These are phyloP conservation scores for Cercopithecus mona DNA, from an alignment of 2,113 vertebrate genomes.

Conservation along the genomic window DNA sequence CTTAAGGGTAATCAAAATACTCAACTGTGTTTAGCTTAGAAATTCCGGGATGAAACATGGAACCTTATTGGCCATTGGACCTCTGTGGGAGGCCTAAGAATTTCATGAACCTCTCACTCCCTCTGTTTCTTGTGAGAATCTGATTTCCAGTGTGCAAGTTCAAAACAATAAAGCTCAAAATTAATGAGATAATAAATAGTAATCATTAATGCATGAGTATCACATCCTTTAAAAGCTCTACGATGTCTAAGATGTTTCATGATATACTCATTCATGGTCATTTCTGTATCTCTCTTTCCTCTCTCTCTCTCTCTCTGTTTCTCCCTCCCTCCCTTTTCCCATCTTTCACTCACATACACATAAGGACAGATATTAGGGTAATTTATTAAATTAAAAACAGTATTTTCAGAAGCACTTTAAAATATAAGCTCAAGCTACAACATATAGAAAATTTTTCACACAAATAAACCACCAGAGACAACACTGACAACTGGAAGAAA, in stretches of 20 bases:
- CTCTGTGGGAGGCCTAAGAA: neutral
- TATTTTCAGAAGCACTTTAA: neutral
- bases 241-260: neutral
- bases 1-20: neutral
- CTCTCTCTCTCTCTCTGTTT: neutral
- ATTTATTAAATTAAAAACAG: neutral
- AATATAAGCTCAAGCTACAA: neutral
- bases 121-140: neutral
- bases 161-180: neutral
- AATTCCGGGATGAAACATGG: neutral
- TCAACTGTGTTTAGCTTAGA: neutral
- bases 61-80: neutral
- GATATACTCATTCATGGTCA: neutral
- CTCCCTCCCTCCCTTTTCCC: neutral
- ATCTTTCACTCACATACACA: neutral
- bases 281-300: neutral
- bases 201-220: neutral
- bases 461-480: neutral
- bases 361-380: neutral
- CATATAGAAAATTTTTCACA: neutral
- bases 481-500: neutral
- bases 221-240: neutral
- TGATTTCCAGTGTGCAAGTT: neutral
- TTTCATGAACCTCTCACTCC: neutral
- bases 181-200: neutral